These are phyloP conservation scores for Eupeodes luniger DNA, from an alignment of 2,888 invertebrate species.

Conservation along the genomic window DNA sequence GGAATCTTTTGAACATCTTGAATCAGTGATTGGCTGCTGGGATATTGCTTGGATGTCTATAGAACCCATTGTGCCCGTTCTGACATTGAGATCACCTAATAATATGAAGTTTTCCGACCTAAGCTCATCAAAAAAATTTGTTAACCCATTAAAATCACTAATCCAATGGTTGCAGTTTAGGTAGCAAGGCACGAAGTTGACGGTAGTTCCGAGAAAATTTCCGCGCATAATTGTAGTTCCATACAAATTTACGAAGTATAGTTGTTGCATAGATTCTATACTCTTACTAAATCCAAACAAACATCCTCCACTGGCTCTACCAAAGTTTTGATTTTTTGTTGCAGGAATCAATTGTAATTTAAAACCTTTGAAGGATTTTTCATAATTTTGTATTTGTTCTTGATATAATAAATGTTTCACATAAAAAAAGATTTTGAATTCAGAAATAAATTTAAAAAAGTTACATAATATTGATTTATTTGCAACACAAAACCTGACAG, in stretches of 20 bases:
- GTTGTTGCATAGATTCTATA: too few relatives aligned
- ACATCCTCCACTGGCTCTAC: not conserved
- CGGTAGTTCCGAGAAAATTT: not conserved
- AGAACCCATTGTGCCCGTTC: not conserved
- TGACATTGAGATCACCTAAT: not conserved
- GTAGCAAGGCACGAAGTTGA: slow-evolving; percentile 4
- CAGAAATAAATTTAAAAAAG: too few relatives aligned
- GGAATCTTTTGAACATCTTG: too few relatives aligned
- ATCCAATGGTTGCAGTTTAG: not conserved
- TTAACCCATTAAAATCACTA: not conserved
- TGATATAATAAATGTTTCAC: too few relatives aligned
- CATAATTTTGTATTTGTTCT: too few relatives aligned
- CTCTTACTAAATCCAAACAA: too few relatives aligned
- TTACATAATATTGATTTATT: too few relatives aligned
- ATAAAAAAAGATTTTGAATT: not conserved
- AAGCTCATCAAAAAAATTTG: not conserved
- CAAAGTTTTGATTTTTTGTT: not conserved
- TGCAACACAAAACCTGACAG: too few relatives aligned
- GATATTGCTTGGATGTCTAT: not conserved
- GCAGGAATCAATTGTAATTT: slow-evolving; percentile 1
- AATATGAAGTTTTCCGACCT: not conserved
- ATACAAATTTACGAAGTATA: too few relatives aligned
- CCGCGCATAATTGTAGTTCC: not conserved
- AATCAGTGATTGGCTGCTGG: not conserved
- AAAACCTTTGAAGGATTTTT: not conserved